A percentile compares a stretch with the other conserved stretches of the same genome.
These are phyloP conservation scores for Agapornis roseicollis DNA, from an alignment of 2,113 vertebrate genomes.

Conservation along the genomic window DNA sequence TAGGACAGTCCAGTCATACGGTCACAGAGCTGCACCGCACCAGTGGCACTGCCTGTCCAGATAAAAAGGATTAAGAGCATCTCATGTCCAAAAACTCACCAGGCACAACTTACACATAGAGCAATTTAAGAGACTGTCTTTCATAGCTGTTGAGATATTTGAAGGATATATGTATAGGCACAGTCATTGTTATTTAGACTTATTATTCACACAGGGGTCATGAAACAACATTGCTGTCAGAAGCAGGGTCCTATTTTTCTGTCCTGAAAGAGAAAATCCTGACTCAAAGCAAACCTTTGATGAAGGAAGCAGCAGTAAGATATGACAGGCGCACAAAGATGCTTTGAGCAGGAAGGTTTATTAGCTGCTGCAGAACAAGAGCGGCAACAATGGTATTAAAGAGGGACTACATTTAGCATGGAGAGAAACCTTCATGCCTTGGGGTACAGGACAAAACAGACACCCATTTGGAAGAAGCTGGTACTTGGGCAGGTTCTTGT, in stretches of 20 bases:
- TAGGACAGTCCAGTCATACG: not conserved
- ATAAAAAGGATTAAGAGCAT: constrained; percentile 14
- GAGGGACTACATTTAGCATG: constrained; percentile 3
- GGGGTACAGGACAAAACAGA: not conserved
- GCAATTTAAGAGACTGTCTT: not conserved
- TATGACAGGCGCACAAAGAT: constrained; percentile 37
- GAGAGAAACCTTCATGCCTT: not conserved
- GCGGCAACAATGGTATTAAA: constrained; percentile 25
- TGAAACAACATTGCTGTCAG: constrained; percentile 36
- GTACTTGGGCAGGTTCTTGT: not conserved
- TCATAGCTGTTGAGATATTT: constrained; percentile 1
- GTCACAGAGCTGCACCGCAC: not conserved
- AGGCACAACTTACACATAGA: not conserved
- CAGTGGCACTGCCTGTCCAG: not conserved
- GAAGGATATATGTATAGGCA: not conserved
- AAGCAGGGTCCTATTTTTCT: constrained; percentile 10
- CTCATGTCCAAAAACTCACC: not conserved
- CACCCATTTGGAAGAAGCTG: not conserved
- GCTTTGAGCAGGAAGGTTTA: constrained; percentile 39
- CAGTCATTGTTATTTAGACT: constrained; percentile 7
- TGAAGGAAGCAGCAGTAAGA: constrained; percentile 23
- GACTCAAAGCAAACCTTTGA: not conserved
- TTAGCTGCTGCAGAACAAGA: constrained; percentile 35
- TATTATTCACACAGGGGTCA: constrained; percentile 4
- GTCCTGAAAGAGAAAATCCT: constrained; percentile 26